Conservation (phyloP, 1,140 invertebrate genomes). For the Zaprionus gabonicus region DNA sequence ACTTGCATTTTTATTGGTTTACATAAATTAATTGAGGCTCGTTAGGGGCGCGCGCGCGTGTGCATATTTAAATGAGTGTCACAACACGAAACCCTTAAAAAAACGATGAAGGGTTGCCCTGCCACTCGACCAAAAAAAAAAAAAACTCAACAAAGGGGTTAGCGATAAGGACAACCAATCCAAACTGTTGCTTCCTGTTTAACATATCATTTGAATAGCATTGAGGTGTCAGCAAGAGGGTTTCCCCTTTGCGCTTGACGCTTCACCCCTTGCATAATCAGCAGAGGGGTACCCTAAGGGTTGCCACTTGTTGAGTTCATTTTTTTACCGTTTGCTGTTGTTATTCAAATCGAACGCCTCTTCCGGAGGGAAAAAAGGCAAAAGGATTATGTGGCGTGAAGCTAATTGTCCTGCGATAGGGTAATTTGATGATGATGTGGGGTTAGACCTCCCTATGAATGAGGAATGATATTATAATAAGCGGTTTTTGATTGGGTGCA, state of each 20-base stretch:
- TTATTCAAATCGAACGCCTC: slow-evolving; percentile 75
- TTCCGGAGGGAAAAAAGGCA: slow-evolving; percentile 29
- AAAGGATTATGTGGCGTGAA: slow-evolving; percentile 75
- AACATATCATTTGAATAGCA: slow-evolving; percentile 82
- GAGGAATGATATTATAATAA: slow-evolving; percentile 66
- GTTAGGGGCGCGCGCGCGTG: slow-evolving; percentile 45
- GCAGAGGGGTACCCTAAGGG: slow-evolving; percentile 25
- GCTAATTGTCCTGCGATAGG: slow-evolving; percentile 67
- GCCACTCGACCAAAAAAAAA: slow-evolving; percentile 39
- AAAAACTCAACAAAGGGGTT: slow-evolving; percentile 1
- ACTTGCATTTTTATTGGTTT: slow-evolving; percentile 78
- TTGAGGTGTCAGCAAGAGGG: slow-evolving; percentile 64
- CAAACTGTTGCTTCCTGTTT: slow-evolving; percentile 73
- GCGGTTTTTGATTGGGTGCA: slow-evolving; percentile 17
- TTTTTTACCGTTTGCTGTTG: slow-evolving; percentile 15
- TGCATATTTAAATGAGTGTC: slow-evolving; percentile 75
- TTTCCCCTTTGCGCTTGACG: slow-evolving; percentile 24
- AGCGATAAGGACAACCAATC: slow-evolving; percentile 26
- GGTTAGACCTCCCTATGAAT: slow-evolving; percentile 4
- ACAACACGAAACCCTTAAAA: slow-evolving; percentile 54
- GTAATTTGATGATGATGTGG: slow-evolving; percentile 48
- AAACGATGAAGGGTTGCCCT: slow-evolving; percentile 56
- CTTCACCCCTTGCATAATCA: slow-evolving; percentile 9
- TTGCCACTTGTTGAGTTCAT: slow-evolving; percentile 66
- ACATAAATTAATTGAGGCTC: slow-evolving; percentile 69